phyloP scores from a whole-genome alignment of 2,888 invertebrate species.

The Drosophila anomalipes region DNA sequence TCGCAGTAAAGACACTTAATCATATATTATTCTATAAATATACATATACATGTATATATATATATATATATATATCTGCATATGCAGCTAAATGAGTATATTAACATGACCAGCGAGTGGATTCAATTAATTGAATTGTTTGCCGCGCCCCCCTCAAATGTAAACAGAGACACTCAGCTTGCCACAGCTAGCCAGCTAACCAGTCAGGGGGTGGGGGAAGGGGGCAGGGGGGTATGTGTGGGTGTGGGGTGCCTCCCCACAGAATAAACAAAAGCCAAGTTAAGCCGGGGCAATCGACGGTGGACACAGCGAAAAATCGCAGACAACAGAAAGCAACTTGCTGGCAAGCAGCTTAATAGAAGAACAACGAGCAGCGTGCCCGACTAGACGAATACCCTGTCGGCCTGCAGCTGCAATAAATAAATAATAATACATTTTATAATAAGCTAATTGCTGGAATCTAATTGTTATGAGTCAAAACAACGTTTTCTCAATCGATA shows the following conservation, averaged over 20 bases:
- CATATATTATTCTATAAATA: not conserved
- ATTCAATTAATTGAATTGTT: constrained; percentile 79
- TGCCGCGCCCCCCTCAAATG: constrained; percentile 36
- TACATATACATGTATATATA: not conserved
- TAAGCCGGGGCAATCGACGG: constrained; percentile 65
- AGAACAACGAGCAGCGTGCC: constrained; percentile 3
- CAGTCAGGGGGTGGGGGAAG: not conserved
- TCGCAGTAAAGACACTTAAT: not conserved
- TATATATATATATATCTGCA: not conserved
- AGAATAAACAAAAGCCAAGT: constrained; percentile 57
- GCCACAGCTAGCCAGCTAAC: not conserved
- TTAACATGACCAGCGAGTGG: constrained; percentile 61
- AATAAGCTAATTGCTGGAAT: not conserved
- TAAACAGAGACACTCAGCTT: not conserved
- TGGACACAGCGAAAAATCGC: constrained; percentile 47
- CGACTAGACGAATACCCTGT: constrained; percentile 16
- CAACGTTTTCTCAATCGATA: not conserved
- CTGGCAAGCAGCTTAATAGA: constrained; percentile 49
- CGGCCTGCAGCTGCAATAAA: not conserved
- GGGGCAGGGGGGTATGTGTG: not conserved
- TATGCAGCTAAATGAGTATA: constrained; percentile 33
- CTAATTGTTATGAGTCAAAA: not conserved
- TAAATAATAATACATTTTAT: not conserved
- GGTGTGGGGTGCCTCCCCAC: not conserved
- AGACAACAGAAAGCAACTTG: constrained; percentile 43